phyloP scores from a whole-genome alignment of 2,888 invertebrate species.

The Trissoscelio sp. region DNA sequence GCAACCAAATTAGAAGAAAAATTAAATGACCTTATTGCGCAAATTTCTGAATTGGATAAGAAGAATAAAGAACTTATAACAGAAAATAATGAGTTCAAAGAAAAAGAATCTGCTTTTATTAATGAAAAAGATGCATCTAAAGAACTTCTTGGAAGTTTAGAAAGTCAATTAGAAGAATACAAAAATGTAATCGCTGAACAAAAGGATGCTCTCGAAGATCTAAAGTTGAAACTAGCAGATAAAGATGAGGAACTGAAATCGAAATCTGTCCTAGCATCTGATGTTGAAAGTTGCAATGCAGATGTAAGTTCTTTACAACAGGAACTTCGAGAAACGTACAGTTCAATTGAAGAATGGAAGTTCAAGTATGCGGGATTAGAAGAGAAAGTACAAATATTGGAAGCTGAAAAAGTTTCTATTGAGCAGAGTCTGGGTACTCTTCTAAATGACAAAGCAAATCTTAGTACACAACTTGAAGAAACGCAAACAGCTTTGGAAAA shows the following conservation, averaged over 20 bases:
- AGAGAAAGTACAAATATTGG: constrained; percentile 75
- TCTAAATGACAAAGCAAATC: constrained; percentile 82
- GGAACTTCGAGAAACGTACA: constrained; percentile 76
- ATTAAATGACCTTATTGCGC: constrained; percentile 67
- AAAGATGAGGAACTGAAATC: constrained; percentile 77
- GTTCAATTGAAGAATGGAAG: constrained; percentile 78
- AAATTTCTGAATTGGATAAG: constrained; percentile 44
- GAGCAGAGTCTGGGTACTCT: constrained; percentile 84
- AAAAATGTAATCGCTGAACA: constrained; percentile 86
- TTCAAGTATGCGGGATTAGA: constrained; percentile 76
- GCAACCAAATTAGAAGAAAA: constrained; percentile 78
- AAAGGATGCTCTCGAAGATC: constrained; percentile 84
- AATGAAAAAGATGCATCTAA: constrained; percentile 68
- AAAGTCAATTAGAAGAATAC: constrained; percentile 82
- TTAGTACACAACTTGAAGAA: constrained; percentile 71
- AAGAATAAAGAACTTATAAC: constrained; percentile 49
- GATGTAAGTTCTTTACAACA: constrained; percentile 71
- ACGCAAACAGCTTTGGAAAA: constrained; percentile 71
- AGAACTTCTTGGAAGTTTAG: constrained; percentile 70
- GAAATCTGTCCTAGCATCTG: constrained; percentile 82
- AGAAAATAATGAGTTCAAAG: constrained; percentile 74
- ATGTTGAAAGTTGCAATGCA: constrained; percentile 69
- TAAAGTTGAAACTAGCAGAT: constrained; percentile 85
- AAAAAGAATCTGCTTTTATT: constrained; percentile 67
- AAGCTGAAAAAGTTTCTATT: constrained; percentile 84